Evolutionary conservation across 2,797 vertebrate species (phyloP), one percentile per base, ranked within the genome.

Genomic region (Sebastes matsubarae): DNA sequence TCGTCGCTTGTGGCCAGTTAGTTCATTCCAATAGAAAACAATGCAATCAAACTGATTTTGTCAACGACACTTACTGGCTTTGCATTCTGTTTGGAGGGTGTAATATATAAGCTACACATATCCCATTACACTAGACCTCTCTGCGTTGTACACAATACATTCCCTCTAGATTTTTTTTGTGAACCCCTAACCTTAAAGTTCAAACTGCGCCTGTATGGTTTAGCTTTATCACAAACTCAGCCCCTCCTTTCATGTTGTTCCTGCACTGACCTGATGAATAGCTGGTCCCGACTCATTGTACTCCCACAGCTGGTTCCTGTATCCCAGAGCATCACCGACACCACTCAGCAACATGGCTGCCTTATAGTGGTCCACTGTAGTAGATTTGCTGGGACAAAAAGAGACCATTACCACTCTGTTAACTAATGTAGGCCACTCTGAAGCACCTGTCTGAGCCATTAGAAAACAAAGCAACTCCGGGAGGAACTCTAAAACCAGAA

Each of bases 271-370:
- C 93, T 88, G 66, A 65, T 97, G 97, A 32, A 95, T 95, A 6
- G 38, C 88, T 3, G 96, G 93, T 27, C 95, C 97, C 0, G 96
- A 94, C 67, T 91, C 70, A n/a, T 95, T 95, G 80, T 96, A 95
- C 80, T 96, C 96, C 96, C 96, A 97, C 36, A 89, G 91, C 74
- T 90, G 88, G 9, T 94, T 97, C 77, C 94, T 94, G 94, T 95
- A 97, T 2, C 97, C 97, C 50, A 97, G 89, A 2, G 96, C 96
- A 5, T 97, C 97, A 18, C 97, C 97, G 2, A 78, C 96, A 1
- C 95, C 96, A 1, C 97, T 97, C 86, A 97, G 95, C 92, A 97
- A 18, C 97, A 97, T 95, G 59, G 93, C 96, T 0, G 96, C 96
- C 50, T 92, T 95, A 3, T 97, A 97, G 77, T 92, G 90, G 27